phyloP scores from a whole-genome alignment of 2,797 vertebrate genomes.

The Sphaeramia orbicularis region DNA sequence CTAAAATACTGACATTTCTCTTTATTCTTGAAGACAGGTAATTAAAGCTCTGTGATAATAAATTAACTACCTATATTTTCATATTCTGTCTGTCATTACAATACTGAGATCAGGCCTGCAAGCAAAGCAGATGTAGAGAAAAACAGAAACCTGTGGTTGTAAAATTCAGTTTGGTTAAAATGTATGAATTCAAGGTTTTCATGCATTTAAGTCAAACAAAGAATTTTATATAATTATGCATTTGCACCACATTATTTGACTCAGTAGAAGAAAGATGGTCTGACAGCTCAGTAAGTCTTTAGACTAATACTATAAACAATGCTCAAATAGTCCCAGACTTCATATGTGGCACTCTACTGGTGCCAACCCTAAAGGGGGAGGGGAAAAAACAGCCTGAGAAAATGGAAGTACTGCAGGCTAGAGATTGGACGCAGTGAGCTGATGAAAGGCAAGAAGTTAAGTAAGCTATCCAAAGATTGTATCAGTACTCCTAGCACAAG shows the following conservation, averaged over 20 bases:
- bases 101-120: background rate
- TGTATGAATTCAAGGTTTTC: background rate
- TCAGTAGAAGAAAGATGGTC: slow-evolving; percentile 1
- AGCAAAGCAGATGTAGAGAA: background rate
- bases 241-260: slow-evolving; percentile 19
- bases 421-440: slow-evolving; percentile 52
- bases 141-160: background rate
- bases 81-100: background rate
- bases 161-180: background rate
- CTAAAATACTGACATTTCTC: slow-evolving; percentile 24
- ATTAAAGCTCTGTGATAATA: background rate
- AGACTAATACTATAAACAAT: slow-evolving; percentile 23
- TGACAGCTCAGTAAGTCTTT: slow-evolving; percentile 28
- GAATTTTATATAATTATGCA: slow-evolving; percentile 18
- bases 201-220: slow-evolving; percentile 1
- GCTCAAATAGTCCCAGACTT: slow-evolving; percentile 44
- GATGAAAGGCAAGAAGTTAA: slow-evolving; percentile 62
- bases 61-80: background rate
- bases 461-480: slow-evolving; percentile 48
- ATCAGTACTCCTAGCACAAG: slow-evolving; percentile 31
- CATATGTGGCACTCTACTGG: slow-evolving; percentile 18
- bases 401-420: slow-evolving; percentile 59
- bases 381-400: slow-evolving; percentile 51
- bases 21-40: slow-evolving; percentile 24
- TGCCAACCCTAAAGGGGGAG: slow-evolving; percentile 28